Conservation (phyloP, 2,888 invertebrate species). For the Caenorhabditis sulstoni region DNA sequence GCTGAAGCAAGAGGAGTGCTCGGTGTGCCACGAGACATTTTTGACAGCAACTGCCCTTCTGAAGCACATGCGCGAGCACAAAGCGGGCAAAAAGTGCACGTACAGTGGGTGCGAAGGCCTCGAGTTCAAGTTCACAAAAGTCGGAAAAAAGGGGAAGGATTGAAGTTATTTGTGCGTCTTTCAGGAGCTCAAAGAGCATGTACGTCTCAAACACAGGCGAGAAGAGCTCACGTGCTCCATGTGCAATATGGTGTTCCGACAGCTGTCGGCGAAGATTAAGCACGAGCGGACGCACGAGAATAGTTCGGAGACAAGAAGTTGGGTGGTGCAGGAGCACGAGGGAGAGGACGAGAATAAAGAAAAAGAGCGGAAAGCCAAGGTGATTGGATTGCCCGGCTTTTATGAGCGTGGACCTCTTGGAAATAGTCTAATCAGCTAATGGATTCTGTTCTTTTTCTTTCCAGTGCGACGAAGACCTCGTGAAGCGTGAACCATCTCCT, state of each 20-base stretch:
- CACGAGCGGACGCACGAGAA: constrained; percentile 46
- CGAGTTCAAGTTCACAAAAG: constrained; percentile 40
- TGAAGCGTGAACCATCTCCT: constrained; percentile 15
- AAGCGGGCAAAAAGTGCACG: constrained; percentile 22
- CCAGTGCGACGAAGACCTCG: constrained; percentile 49
- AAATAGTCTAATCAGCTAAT: constrained; percentile 9
- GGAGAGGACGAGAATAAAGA: background rate
- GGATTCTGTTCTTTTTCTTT: constrained; percentile 3
- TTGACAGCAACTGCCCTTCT: constrained; percentile 13
- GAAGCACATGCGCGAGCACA: constrained; percentile 42
- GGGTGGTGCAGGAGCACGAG: constrained; percentile 15
- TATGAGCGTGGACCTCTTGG: background rate
- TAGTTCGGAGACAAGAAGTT: constrained; percentile 2
- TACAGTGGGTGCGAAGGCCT: constrained; percentile 26
- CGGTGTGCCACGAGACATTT: constrained; percentile 36
- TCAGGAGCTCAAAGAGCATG: constrained; percentile 57
- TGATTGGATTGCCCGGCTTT: background rate
- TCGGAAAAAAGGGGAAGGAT: constrained; percentile 10
- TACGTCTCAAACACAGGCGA: constrained; percentile 43
- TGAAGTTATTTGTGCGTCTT: background rate
- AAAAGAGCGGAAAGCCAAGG: constrained; percentile 26
- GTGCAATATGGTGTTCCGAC: constrained; percentile 51
- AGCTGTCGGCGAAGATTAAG: constrained; percentile 46
- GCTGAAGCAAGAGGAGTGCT: constrained; percentile 30
- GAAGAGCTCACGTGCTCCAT: constrained; percentile 36